Conservation (phyloP, 2,113 vertebrate species). For the Lagopus leucura region DNA sequence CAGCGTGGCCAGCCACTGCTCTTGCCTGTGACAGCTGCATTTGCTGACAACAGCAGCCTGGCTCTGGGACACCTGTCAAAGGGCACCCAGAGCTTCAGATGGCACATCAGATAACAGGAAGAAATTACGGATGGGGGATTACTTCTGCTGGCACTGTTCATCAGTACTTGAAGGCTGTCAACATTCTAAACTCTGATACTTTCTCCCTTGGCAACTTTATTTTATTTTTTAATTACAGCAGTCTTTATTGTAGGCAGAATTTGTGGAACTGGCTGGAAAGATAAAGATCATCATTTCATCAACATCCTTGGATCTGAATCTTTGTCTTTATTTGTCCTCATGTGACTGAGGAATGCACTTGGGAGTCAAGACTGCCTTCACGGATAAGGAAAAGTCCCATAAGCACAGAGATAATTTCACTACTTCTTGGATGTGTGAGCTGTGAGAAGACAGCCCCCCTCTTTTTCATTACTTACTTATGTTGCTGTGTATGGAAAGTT, state of each 20-base stretch:
- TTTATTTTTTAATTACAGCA: background rate
- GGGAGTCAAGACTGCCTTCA: background rate
- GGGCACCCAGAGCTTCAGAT: background rate
- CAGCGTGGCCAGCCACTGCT: background rate
- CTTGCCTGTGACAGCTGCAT: rapidly evolving
- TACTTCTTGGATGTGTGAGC: background rate
- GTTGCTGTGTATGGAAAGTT: background rate
- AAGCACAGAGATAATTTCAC: slow-evolving; percentile 16
- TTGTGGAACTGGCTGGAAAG: background rate
- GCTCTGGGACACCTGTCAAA: background rate
- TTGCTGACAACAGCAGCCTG: rapidly evolving
- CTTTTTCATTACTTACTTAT: background rate
- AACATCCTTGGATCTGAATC: background rate
- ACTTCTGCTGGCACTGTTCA: background rate
- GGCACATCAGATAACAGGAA: slow-evolving; percentile 24
- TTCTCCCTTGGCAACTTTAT: background rate
- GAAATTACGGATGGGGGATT: background rate
- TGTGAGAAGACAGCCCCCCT: background rate
- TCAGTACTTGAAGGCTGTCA: background rate
- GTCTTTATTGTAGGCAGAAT: background rate
- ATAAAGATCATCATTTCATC: background rate
- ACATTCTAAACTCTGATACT: background rate
- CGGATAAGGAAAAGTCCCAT: background rate
- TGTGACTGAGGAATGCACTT: background rate
- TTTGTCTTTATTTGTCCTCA: background rate